A percentile compares a stretch with the other conserved stretches of the same genome.
phyloP scores from a whole-genome alignment of 35 echinoderm and acorn worm species.

The Strongylocentrotus purpuratus region DNA sequence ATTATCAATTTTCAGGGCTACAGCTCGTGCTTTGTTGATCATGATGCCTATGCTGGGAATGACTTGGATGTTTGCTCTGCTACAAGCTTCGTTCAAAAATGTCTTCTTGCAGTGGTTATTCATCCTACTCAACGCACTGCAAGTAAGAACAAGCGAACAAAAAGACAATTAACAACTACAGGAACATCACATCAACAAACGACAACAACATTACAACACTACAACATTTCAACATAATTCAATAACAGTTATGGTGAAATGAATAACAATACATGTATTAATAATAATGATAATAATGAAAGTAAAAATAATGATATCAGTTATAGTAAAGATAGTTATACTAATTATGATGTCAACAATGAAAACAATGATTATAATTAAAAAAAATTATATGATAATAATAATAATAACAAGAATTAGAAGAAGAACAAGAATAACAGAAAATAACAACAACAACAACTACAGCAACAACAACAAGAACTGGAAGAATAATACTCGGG shows the following conservation, averaged over 20 bases:
- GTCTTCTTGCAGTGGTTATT: constrained; percentile 33
- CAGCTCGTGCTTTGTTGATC: neutral
- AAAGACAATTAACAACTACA: too few relatives aligned
- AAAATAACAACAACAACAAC: too few relatives aligned
- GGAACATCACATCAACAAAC: neutral
- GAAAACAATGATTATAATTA: too few relatives aligned
- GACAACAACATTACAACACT: neutral
- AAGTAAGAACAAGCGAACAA: neutral
- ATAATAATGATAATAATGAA: too few relatives aligned
- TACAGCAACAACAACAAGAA: too few relatives aligned
- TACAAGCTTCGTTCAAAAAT: neutral
- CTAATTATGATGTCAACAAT: too few relatives aligned
- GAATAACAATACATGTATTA: neutral
- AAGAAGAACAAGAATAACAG: neutral
- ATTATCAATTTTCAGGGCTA: constrained; percentile 13
- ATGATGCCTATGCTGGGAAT: constrained; percentile 41
- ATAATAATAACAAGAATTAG: too few relatives aligned
- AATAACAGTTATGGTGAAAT: neutral
- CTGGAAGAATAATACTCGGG: too few relatives aligned
- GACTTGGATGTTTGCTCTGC: constrained; percentile 35
- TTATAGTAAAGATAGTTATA: too few relatives aligned
- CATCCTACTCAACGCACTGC: constrained; percentile 36
- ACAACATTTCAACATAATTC: neutral
- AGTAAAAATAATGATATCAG: too few relatives aligned
- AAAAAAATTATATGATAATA: neutral